Conservation (phyloP, 2,113 vertebrate genomes). For the Callionymus lyra region DNA sequence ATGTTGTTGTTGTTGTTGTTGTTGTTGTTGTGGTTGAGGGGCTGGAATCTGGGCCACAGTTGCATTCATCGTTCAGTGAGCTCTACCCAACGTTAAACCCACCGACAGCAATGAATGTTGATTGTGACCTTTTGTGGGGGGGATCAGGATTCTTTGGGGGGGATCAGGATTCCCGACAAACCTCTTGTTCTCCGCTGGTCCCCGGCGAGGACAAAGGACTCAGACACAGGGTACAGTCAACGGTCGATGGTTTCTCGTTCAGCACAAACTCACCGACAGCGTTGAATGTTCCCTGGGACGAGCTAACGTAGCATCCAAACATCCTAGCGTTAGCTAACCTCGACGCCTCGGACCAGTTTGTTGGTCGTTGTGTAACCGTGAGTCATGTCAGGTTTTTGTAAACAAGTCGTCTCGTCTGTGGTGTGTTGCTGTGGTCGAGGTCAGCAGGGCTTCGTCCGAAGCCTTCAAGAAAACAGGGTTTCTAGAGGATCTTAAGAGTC, state of each 20-base stretch:
- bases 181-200: slow-evolving; percentile 2
- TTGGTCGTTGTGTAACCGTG: too few relatives aligned
- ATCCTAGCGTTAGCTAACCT: too few relatives aligned
- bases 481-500: too few relatives aligned
- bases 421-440: too few relatives aligned
- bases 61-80: slow-evolving; percentile 99
- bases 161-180: background rate
- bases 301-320: slow-evolving; percentile 59
- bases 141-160: background rate
- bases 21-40: too few relatives aligned
- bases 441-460: too few relatives aligned
- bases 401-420: too few relatives aligned
- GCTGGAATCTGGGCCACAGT: slow-evolving; percentile 91
- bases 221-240: slow-evolving; percentile 98
- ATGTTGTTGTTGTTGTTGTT: slow-evolving; percentile 41
- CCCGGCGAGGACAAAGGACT: slow-evolving; percentile 50
- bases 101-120: slow-evolving; percentile 99
- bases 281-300: slow-evolving; percentile 93
- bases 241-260: slow-evolving; percentile 99
- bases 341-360: too few relatives aligned
- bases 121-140: slow-evolving; percentile 80
- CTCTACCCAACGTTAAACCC: slow-evolving; percentile 95
- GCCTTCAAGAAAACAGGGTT: too few relatives aligned
- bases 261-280: slow-evolving; percentile 98
- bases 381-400: too few relatives aligned